Percentiles rank a stretch among this genome's conserved stretches.
phyloP scores from a whole-genome alignment of 2,113 vertebrate species.

The Nipponia nippon region DNA sequence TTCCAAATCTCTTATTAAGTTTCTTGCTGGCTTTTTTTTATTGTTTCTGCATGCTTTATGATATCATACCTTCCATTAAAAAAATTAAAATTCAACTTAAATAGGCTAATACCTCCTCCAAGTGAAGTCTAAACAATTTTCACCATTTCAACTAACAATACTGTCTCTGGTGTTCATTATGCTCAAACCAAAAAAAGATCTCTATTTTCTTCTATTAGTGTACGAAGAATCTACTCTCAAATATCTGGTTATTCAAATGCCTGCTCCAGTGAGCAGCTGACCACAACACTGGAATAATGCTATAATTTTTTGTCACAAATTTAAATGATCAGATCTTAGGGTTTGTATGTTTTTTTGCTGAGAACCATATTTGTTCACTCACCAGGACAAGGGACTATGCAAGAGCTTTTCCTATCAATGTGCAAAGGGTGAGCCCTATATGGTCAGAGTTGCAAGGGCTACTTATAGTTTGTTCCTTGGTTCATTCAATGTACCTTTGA shows the following conservation, averaged over 20 bases:
- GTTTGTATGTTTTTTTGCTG: not conserved
- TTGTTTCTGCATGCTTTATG: not conserved
- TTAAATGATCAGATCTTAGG: not conserved
- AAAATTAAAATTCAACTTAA: not conserved
- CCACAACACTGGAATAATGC: not conserved
- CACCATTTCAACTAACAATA: not conserved
- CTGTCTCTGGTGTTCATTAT: not conserved
- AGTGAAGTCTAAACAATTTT: not conserved
- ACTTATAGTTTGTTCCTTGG: not conserved
- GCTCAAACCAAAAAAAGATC: not conserved
- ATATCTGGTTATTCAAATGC: not conserved
- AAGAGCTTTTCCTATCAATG: not conserved
- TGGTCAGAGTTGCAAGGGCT: not conserved
- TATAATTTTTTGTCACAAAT: not conserved
- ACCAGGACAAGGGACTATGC: not conserved
- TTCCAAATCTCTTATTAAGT: not conserved
- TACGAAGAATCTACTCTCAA: not conserved
- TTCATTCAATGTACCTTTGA: not conserved
- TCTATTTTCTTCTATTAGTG: not conserved
- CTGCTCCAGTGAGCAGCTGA: not conserved
- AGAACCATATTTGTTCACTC: not conserved
- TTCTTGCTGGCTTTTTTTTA: not conserved
- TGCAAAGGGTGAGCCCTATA: not conserved
- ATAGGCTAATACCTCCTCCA: not conserved
- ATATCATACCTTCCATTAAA: not conserved